Evolutionary conservation across 2,797 vertebrate genomes (phyloP).

Genomic region (Microctenopoma steveboyesi): DNA sequence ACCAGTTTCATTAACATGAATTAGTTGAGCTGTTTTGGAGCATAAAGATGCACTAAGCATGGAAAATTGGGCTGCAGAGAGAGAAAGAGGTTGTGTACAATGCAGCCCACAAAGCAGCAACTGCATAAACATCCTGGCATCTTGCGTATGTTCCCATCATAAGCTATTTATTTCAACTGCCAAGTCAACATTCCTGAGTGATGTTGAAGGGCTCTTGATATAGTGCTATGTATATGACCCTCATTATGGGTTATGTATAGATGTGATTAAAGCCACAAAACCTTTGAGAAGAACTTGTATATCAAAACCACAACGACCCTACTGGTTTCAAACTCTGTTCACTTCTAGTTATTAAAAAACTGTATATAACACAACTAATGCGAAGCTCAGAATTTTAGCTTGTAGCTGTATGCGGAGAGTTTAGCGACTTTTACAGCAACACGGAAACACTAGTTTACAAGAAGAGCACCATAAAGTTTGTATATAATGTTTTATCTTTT

Average conservation of each 20-base stretch:
- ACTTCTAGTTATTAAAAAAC: slow-evolving; percentile 41
- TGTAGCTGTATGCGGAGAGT: slow-evolving; percentile 29
- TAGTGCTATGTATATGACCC: slow-evolving; percentile 62
- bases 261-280: slow-evolving; percentile 60
- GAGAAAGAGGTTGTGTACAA: slow-evolving; percentile 73
- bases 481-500: slow-evolving; percentile 1
- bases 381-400: slow-evolving; percentile 37
- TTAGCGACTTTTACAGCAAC: slow-evolving; percentile 28
- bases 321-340: slow-evolving; percentile 49
- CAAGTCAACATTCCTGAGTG: slow-evolving; percentile 68
- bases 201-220: slow-evolving; percentile 67
- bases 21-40: slow-evolving; percentile 48
- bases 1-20: slow-evolving; percentile 38
- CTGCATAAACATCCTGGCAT: slow-evolving; percentile 80
- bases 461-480: slow-evolving; percentile 9
- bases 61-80: slow-evolving; percentile 65
- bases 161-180: slow-evolving; percentile 72
- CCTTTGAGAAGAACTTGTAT: slow-evolving; percentile 66
- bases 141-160: slow-evolving; percentile 76
- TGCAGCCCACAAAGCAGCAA: slow-evolving; percentile 72
- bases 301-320: slow-evolving; percentile 57
- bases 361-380: slow-evolving; percentile 50
- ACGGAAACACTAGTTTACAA: slow-evolving; percentile 7
- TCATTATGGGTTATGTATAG: slow-evolving; percentile 70
- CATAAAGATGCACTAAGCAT: slow-evolving; percentile 51